Base-by-base conservation (phyloP, 2,797 vertebrate genomes). In the Danio kyathit region DNA sequence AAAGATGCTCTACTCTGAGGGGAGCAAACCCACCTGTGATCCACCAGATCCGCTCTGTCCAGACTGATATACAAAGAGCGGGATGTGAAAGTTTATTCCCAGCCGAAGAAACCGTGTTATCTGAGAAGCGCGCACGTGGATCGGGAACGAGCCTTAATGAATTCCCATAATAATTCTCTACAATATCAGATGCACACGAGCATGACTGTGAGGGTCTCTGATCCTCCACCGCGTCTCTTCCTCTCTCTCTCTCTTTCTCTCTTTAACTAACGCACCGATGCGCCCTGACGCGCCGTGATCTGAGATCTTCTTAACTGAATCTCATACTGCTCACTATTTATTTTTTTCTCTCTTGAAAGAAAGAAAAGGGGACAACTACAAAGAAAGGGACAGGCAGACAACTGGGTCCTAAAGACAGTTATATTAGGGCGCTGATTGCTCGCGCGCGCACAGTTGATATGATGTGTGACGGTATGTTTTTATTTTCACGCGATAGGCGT, bases 41-140 rank as follows among this genome's bases (percentile, higher is more conserved):
- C 70, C 72, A 61, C 74, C 81, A 76, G 80, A 72, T 16, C 54
- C 17, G 44, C 56, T 74, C 65, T 38, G 19, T 67, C 44, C 49
- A 73, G 12, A 14, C 21, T 52, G 59, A 66, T n/a, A 38, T 49
- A 67, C 44, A 57, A 71, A n/a, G 70, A 51, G 17, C 21, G 21
- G 86, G 86, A 88, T 49, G 65, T 84, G 77, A 88, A 95, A 96
- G 93, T 95, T 72, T 95, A 84, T 86, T 83, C 80, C 66, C 48
- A 87, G 87, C 83, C 88, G 83, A 65, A 64, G 74, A 77, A 81
- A 77, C 63, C 76, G 49, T 40, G 65, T 80, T 76, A 52, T 57
- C 76, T 40, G 61, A 29, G 60, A 67, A 77, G 79, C 65, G 83
- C 83, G 82, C 83, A 82, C 67, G 76, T 79, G 74, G 78, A 75